Evolutionary conservation across 1,140 invertebrate species (phyloP).

Genomic region (Brachionus sp.): DNA sequence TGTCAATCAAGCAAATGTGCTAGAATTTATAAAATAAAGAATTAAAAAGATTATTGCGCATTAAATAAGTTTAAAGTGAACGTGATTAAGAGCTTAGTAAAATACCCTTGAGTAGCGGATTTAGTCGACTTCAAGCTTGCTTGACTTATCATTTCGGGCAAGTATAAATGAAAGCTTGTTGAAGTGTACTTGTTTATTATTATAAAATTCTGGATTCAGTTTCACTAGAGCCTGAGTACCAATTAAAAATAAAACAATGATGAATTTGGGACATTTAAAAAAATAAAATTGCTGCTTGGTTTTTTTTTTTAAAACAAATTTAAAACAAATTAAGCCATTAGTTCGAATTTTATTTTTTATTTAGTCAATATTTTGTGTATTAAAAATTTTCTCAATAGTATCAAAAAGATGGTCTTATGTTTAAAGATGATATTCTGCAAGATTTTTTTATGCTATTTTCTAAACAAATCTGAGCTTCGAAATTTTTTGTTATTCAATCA

Average conservation of each 20-base stretch:
- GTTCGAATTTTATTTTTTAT: not conserved
- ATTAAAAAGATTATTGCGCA: not conserved
- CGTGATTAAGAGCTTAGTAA: not conserved
- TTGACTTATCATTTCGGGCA: not conserved
- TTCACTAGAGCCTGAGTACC: not conserved
- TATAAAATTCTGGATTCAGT: not conserved
- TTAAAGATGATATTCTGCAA: not conserved
- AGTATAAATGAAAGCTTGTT: not conserved
- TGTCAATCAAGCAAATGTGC: not conserved
- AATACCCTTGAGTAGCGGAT: not conserved
- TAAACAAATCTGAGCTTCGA: not conserved
- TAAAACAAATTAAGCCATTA: not conserved
- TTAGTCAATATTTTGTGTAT: not conserved
- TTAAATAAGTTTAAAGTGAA: not conserved
- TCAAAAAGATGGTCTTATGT: not conserved
- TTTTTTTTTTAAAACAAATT: not conserved
- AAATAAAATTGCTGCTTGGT: not conserved
- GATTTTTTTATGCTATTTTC: not conserved
- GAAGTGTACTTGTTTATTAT: not conserved
- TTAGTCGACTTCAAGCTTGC: not conserved
- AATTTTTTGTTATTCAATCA: not conserved
- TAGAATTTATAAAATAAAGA: not conserved
- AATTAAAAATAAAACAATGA: not conserved
- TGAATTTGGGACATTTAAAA: not conserved
- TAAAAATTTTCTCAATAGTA: not conserved